Evolutionary conservation across 2,797 vertebrate genomes (phyloP), one percentile per base, ranked within the genome.

Genomic region (Austrolebias charrua): DNA sequence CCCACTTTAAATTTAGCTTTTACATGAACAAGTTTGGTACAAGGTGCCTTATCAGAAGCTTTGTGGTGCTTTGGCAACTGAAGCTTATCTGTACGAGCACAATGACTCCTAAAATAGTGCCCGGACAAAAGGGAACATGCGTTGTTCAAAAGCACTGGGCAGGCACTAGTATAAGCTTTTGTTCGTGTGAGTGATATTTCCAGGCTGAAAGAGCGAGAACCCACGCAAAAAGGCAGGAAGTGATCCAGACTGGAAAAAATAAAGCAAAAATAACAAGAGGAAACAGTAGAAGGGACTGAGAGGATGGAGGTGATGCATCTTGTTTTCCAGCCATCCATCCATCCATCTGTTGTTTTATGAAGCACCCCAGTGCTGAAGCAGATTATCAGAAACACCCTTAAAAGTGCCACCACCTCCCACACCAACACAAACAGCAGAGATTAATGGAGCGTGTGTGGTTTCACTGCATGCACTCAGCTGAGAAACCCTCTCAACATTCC

Each of bases 51-150:
- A 85, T 88, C 83, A 19, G 62, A 19, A 67, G 84, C 73, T 76
- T 57, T 75, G 74, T 66, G 59, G 54, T 15, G 40, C 71, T 62
- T 59, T 24, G 76, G 68, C 61, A 68, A 63, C 73, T 49, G 43
- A n/a, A 44, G 62, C 80, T 89, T 88, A 88, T 90, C 89, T 80
- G 55, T 44, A 55, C 28, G 58, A 62, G 66, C 78, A 85, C 86
- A 83, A 79, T 74, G 76, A 66, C 66, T 68, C 84, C 77, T 81
- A 80, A 90, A 89, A 90, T 89, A 90, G 79, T 29, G 1, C 28
- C 48, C 0, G 40, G 47, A 77, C 60, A 78, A 72, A 83, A 64
- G 63, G 64, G 59, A 11, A 52, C 44, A 48, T 58, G 71, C 68
- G 24, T 49, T 54, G 66, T 70, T 55, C 62, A 63, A 45, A 35